Percentiles rank a stretch among this genome's conserved stretches.
phyloP scores from a whole-genome alignment of 2,888 invertebrate genomes.

The Hymenopus coronatus region DNA sequence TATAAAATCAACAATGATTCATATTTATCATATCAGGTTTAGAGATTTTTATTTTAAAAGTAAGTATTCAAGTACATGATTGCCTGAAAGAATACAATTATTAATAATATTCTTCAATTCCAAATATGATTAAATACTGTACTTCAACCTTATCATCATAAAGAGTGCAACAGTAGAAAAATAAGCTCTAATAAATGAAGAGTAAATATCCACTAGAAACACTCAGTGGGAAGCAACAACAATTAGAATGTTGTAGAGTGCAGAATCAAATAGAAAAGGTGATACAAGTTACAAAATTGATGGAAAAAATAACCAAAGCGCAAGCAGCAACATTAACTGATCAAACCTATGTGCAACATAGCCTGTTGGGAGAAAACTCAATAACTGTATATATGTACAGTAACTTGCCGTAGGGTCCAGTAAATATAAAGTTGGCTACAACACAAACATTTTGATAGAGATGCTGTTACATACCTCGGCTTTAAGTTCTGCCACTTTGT shows the following conservation, averaged over 20 bases:
- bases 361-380: neutral
- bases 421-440: slow-evolving; percentile 30
- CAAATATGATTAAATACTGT: neutral
- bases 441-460: slow-evolving; percentile 10
- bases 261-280: neutral
- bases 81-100: neutral
- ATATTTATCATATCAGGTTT: neutral
- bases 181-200: neutral
- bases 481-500: slow-evolving; percentile 87
- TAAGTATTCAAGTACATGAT: neutral
- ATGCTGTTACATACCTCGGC: slow-evolving; percentile 71
- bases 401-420: neutral
- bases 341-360: neutral
- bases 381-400: neutral
- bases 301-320: neutral
- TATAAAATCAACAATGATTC: neutral
- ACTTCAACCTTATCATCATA: neutral
- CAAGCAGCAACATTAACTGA: neutral
- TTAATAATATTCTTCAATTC: neutral
- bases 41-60: neutral
- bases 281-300: neutral
- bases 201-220: neutral
- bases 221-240: neutral
- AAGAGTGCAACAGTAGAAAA: neutral
- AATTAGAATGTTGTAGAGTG: neutral